These are phyloP conservation scores for Drosophila neocordata DNA, from an alignment of 1,140 invertebrate genomes.

Conservation along the genomic window DNA sequence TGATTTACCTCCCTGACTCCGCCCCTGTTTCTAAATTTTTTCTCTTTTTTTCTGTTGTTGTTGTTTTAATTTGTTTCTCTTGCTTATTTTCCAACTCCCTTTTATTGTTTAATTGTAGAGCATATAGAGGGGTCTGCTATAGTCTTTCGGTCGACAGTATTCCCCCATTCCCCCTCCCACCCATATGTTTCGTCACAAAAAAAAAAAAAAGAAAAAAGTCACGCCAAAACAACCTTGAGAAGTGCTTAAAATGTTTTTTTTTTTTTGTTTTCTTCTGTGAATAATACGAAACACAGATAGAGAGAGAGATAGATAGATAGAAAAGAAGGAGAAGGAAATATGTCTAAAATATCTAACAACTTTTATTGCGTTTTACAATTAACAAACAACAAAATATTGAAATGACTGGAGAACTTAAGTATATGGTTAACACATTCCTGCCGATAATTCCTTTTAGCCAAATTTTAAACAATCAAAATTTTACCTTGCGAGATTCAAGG, in stretches of 20 bases:
- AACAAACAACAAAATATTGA: slow-evolving; percentile 6
- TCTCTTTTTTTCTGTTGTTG: slow-evolving; percentile 50
- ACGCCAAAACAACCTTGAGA: slow-evolving; percentile 57
- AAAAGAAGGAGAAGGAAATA: not conserved
- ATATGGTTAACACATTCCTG: slow-evolving; percentile 3
- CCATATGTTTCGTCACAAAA: slow-evolving; percentile 1
- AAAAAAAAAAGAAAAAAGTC: no score
- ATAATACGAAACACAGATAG: not conserved
- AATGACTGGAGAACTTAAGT: slow-evolving; percentile 4
- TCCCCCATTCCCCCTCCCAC: not conserved
- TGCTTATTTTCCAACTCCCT: slow-evolving; percentile 21
- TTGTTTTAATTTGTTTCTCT: slow-evolving; percentile 64
- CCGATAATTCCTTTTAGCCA: not conserved
- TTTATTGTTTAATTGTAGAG: slow-evolving; percentile 31
- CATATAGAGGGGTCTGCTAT: slow-evolving; percentile 21
- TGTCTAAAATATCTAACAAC: slow-evolving; percentile 3
- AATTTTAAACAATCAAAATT: not conserved
- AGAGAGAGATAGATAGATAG: not conserved
- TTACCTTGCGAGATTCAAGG: no score
- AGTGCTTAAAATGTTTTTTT: slow-evolving; percentile 78
- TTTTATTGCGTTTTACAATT: slow-evolving; percentile 11
- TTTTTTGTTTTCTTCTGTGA: slow-evolving; percentile 1
- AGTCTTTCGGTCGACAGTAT: not conserved
- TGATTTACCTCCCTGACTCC: slow-evolving; percentile 29
- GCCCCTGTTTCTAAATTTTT: not conserved